Conservation (phyloP, 2,888 invertebrate species). For the Phortica okadai region DNA sequence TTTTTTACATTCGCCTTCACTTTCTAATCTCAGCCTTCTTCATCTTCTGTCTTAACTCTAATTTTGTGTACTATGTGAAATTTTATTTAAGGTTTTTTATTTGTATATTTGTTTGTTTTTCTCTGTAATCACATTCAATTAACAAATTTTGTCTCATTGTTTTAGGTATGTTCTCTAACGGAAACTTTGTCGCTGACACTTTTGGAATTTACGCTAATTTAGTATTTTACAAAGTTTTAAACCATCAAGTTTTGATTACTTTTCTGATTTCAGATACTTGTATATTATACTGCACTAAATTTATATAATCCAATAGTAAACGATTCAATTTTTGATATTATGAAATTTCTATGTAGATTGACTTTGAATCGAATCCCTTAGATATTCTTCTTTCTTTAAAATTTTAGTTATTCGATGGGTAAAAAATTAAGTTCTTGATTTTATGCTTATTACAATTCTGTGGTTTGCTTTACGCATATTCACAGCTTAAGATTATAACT, state of each 20-base stretch:
- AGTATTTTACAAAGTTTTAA: neutral
- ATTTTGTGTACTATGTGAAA: conserved; percentile 34
- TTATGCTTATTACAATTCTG: conserved; percentile 21
- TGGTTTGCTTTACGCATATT: neutral
- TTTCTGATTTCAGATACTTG: neutral
- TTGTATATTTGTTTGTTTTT: neutral
- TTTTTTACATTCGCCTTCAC: neutral
- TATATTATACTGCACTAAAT: neutral
- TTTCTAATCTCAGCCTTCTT: conserved; percentile 33
- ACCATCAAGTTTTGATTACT: neutral
- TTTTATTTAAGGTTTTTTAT: conserved; percentile 31
- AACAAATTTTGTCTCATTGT: conserved; percentile 30
- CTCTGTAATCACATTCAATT: conserved; percentile 25
- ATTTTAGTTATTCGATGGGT: conserved; percentile 61
- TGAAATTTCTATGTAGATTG: conserved; percentile 50
- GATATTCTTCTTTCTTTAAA: conserved; percentile 33
- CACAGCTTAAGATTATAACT: conserved; percentile 36
- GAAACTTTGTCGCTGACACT: neutral
- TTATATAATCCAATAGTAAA: conserved; percentile 57
- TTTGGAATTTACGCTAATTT: conserved; percentile 1
- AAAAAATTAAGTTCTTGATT: conserved; percentile 54
- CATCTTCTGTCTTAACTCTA: conserved; percentile 56
- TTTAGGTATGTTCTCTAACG: neutral
- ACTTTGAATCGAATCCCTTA: conserved; percentile 57
- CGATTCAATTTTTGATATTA: conserved; percentile 55